Percentiles rank a stretch among this genome's conserved stretches.
phyloP scores from a whole-genome alignment of 2,113 vertebrate genomes.

The Eptesicus fuscus region DNA sequence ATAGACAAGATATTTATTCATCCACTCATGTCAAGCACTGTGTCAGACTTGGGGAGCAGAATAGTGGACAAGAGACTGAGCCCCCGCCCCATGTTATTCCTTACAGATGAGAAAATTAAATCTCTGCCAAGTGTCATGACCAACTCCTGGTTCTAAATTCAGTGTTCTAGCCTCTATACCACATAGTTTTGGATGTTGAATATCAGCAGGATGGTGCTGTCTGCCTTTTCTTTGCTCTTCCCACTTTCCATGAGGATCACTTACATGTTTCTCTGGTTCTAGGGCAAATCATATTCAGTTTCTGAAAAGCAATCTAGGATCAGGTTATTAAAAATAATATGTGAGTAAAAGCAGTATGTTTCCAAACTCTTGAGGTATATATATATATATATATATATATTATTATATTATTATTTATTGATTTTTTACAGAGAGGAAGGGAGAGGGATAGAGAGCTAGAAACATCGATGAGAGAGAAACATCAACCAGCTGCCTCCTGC shows the following conservation, averaged over 20 bases:
- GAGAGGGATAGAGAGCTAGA: too few species aligned
- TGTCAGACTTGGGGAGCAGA: background rate
- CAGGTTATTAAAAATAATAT: background rate
- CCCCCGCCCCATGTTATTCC: background rate
- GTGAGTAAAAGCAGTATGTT: background rate
- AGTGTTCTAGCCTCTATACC: background rate
- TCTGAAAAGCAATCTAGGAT: background rate
- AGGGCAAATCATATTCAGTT: background rate
- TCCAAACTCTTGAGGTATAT: background rate
- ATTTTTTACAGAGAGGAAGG: too few species aligned
- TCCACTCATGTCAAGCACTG: background rate
- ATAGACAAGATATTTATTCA: background rate
- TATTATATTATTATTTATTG: too few species aligned
- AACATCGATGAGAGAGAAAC: too few species aligned
- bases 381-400: too few species aligned
- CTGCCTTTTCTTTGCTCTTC: background rate
- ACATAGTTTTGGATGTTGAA: background rate
- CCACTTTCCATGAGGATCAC: background rate
- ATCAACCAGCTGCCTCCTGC: too few species aligned
- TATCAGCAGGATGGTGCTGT: background rate
- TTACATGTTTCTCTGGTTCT: background rate
- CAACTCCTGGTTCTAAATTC: background rate
- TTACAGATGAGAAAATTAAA: background rate
- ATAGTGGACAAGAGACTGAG: background rate
- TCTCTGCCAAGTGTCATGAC: background rate